Evolutionary conservation across 2,113 vertebrate genomes (phyloP).

Genomic region (Micromys minutus): DNA sequence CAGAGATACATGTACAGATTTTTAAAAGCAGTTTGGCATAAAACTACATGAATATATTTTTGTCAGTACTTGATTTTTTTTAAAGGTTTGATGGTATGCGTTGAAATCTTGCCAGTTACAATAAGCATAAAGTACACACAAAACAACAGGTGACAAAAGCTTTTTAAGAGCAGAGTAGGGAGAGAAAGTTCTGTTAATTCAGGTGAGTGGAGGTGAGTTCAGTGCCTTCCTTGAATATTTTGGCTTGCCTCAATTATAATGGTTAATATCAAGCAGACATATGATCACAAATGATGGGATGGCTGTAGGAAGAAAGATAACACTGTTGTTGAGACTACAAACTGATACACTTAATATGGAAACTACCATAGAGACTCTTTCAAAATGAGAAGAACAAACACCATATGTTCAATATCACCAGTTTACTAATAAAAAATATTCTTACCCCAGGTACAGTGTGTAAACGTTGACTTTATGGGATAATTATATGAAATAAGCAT

Average conservation of each 20-base stretch:
- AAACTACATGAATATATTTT: no score
- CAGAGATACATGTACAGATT: no score
- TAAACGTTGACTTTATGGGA: background rate
- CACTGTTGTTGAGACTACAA: background rate
- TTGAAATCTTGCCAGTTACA: no score
- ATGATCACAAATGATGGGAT: background rate
- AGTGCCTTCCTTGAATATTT: background rate
- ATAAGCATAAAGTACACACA: no score
- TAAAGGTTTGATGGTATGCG: no score
- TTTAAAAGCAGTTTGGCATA: no score
- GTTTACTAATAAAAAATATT: background rate
- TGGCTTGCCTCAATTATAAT: background rate
- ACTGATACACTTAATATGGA: background rate
- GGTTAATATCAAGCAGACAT: background rate
- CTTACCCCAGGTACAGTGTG: background rate
- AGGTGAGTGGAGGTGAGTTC: no score
- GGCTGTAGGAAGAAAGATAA: background rate
- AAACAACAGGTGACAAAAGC: no score
- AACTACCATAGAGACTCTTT: background rate
- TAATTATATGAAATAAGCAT: background rate
- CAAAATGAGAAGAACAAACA: background rate
- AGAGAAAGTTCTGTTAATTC: no score
- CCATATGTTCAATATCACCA: background rate
- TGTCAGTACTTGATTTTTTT: no score
- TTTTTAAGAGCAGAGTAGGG: no score